A percentile compares a stretch with the other conserved stretches of the same genome.
phyloP scores from a whole-genome alignment of 2,888 invertebrate genomes.

The Diloba caeruleocephala region DNA sequence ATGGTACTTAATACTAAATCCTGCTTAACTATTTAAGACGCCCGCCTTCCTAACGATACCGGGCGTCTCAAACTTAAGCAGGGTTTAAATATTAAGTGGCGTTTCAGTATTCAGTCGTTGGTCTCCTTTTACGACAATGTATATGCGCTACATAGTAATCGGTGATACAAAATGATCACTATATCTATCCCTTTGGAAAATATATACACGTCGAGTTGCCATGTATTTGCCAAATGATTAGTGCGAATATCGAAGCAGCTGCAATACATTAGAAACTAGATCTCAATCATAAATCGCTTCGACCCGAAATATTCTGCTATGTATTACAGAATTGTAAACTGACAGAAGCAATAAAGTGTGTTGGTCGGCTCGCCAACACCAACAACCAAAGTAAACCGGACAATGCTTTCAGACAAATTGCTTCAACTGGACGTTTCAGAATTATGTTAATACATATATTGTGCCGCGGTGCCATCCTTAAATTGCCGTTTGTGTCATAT shows the following conservation, averaged over 20 bases:
- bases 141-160: no score
- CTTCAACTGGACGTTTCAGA: constrained; percentile 4
- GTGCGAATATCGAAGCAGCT: constrained; percentile 2
- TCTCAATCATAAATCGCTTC: neutral
- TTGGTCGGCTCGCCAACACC: constrained; percentile 5
- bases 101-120: no score
- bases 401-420: constrained; percentile 20
- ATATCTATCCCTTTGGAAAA: no score
- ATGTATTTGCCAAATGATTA: neutral
- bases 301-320: constrained; percentile 4
- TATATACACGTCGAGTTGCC: neutral
- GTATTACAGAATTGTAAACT: constrained; percentile 1
- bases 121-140: no score
- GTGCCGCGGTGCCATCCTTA: constrained; percentile 55
- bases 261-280: constrained; percentile 7
- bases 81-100: no score
- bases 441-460: constrained; percentile 46
- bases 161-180: no score
- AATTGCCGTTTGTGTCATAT: constrained; percentile 56
- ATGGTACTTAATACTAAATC: no score
- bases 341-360: neutral
- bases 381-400: neutral
- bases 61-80: no score
- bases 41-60: no score
- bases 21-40: no score